Evolutionary conservation across 2,113 vertebrate species (phyloP).

Genomic region (Carlito syrichta): DNA sequence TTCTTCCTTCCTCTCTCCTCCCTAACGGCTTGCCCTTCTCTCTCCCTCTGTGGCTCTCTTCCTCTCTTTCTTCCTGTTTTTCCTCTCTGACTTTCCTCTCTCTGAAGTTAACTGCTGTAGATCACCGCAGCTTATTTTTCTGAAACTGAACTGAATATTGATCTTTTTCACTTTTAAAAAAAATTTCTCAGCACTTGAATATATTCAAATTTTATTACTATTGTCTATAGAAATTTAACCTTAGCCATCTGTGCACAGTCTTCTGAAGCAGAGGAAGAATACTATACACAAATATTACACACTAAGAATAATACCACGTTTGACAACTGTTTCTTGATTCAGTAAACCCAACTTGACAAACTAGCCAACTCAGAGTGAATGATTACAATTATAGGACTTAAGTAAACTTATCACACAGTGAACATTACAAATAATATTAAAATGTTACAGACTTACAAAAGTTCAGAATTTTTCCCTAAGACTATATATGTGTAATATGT

Average conservation of each 20-base stretch:
- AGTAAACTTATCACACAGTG: neutral
- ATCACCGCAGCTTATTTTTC: neutral
- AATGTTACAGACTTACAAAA: slow-evolving; percentile 38
- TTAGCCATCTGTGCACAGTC: neutral
- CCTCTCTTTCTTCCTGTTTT: neutral
- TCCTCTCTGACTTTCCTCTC: neutral
- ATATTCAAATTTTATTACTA: slow-evolving; percentile 61
- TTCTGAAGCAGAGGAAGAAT: neutral
- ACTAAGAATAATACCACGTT: slow-evolving; percentile 6
- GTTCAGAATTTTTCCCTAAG: slow-evolving; percentile 28
- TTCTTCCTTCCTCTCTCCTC: neutral
- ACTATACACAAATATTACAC: slow-evolving; percentile 39
- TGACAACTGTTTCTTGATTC: neutral
- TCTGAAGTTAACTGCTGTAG: neutral
- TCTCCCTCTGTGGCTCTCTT: too few relatives aligned
- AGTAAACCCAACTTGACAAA: slow-evolving; percentile 31
- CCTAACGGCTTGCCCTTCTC: accelerated
- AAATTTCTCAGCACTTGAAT: slow-evolving; percentile 38
- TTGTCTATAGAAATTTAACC: slow-evolving; percentile 39
- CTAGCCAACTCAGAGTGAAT: slow-evolving; percentile 30
- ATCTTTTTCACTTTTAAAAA: too few relatives aligned
- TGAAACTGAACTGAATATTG: neutral
- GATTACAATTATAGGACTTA: slow-evolving; percentile 9
- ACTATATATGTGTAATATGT: neutral
- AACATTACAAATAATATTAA: slow-evolving; percentile 47